Conservation (phyloP, 1,140 invertebrate genomes). For the Dufourea novaeangliae region DNA sequence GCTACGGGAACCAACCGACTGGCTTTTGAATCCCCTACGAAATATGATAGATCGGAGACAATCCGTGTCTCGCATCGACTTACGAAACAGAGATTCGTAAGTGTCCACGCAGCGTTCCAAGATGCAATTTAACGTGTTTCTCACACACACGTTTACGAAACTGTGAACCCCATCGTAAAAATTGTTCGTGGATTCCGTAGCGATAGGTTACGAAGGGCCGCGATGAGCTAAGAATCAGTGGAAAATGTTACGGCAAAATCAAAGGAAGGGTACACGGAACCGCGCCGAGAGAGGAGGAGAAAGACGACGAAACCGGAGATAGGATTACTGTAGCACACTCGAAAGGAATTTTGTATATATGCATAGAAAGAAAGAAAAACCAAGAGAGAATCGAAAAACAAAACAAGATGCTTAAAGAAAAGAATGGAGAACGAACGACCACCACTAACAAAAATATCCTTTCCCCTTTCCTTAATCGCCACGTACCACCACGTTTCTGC, state of each 20-base stretch:
- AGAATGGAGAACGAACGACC: background rate
- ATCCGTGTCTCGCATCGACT: background rate
- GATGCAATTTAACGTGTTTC: too few relatives aligned
- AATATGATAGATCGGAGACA: background rate
- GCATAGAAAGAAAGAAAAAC: constrained; percentile 24
- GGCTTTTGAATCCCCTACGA: background rate
- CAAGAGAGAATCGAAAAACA: constrained; percentile 31
- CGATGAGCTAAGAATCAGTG: constrained; percentile 39
- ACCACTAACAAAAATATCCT: constrained; percentile 43
- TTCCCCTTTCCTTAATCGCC: constrained; percentile 52
- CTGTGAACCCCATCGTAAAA: too few relatives aligned
- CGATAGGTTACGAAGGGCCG: background rate
- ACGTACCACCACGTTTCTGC: constrained; percentile 54
- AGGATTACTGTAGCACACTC: constrained; percentile 6
- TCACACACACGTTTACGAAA: too few relatives aligned
- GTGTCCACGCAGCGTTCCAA: background rate
- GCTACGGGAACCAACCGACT: background rate
- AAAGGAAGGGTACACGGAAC: constrained; percentile 40
- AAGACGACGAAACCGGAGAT: constrained; percentile 3
- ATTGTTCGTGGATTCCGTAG: background rate
- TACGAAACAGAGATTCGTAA: background rate
- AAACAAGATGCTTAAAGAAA: background rate
- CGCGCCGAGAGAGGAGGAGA: constrained; percentile 25
- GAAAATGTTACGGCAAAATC: constrained; percentile 31
- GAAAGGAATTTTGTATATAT: constrained; percentile 47